Conservation (phyloP, 2,113 vertebrate species). For the Sarotherodon lohbergeri region DNA sequence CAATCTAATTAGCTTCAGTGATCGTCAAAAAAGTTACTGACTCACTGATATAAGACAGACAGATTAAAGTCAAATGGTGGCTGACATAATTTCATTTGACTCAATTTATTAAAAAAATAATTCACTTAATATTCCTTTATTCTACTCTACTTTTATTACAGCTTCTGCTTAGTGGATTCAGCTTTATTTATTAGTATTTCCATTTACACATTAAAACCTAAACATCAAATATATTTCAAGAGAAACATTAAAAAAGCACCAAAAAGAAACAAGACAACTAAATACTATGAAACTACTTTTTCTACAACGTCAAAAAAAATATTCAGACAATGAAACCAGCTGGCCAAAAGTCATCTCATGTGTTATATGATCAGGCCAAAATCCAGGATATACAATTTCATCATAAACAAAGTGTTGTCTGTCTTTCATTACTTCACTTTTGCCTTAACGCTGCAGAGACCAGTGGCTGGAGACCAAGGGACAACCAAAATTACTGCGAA, state of each 20-base stretch:
- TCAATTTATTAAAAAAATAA: neutral
- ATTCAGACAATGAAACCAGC: neutral
- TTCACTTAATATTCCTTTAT: neutral
- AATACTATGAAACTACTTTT: neutral
- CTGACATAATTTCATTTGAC: neutral
- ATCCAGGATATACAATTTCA: neutral
- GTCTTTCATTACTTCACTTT: neutral
- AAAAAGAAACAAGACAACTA: neutral
- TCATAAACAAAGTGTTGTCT: neutral
- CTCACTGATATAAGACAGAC: neutral
- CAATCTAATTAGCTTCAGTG: neutral
- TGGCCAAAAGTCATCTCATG: neutral
- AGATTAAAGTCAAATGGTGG: neutral
- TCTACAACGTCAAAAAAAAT: neutral
- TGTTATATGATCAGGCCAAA: neutral
- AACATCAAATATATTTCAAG: neutral
- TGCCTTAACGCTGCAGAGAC: neutral
- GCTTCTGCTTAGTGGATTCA: neutral
- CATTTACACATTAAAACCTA: neutral
- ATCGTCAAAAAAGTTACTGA: neutral
- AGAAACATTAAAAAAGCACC: neutral
- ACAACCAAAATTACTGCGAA: neutral
- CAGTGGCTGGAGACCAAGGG: neutral
- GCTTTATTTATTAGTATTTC: neutral
- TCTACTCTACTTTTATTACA: neutral